Conservation (phyloP, 2,797 vertebrate species). For the Muscicapa striata region DNA sequence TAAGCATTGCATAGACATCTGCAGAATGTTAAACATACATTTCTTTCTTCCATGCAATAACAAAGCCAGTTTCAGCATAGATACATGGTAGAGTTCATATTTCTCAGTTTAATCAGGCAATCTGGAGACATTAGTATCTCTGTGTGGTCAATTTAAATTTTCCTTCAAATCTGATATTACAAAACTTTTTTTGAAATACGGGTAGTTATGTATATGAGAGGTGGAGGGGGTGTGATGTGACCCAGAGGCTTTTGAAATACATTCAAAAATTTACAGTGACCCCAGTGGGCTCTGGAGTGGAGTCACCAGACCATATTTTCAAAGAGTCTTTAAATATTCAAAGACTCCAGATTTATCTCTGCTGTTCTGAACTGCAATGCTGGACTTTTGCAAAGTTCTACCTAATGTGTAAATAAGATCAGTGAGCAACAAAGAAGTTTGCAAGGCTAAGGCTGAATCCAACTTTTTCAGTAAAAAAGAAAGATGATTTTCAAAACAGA, state of each 20-base stretch:
- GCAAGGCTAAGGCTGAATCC: neutral
- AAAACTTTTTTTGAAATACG: neutral
- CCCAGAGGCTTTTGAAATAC: neutral
- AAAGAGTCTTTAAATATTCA: constrained; percentile 7
- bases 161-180: neutral
- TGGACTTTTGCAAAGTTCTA: neutral
- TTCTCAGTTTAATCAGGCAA: neutral
- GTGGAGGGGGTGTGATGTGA: neutral
- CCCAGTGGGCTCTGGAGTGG: neutral
- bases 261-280: neutral
- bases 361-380: neutral
- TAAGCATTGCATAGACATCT: constrained; percentile 13
- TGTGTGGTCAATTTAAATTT: neutral
- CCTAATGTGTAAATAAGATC: neutral
- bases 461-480: neutral
- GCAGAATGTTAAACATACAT: constrained; percentile 33
- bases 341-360: neutral
- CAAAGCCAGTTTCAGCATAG: neutral
- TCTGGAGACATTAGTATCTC: neutral
- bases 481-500: neutral
- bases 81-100: neutral
- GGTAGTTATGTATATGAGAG: neutral
- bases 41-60: neutral
- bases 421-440: neutral
- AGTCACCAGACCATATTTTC: neutral